Evolutionary conservation across 1,140 invertebrate genomes (phyloP).

Genomic region (Daktulosphaira vitifoliae): DNA sequence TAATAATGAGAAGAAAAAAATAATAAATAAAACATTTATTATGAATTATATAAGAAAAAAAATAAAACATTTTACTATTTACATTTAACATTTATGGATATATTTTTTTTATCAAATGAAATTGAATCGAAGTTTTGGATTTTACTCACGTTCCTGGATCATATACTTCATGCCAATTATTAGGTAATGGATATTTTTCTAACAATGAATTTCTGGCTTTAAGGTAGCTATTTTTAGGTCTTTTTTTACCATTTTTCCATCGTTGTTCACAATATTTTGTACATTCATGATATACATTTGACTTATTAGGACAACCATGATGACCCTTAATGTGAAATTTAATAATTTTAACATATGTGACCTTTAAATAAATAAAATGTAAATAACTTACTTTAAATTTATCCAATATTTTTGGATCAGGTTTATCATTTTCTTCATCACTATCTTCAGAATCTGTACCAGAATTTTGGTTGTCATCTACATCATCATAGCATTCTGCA

Average conservation of each 20-base stretch:
- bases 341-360: too few species aligned
- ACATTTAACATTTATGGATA: too few species aligned
- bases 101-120: too few species aligned
- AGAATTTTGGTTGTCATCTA: conserved; percentile 31
- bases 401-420: conserved; percentile 22
- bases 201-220: conserved; percentile 65
- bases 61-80: too few species aligned
- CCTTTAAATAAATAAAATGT: conserved; percentile 44
- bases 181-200: conserved; percentile 82
- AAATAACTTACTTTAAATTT: conserved; percentile 44
- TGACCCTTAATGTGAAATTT: conserved; percentile 48
- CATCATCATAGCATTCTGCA: conserved; percentile 40
- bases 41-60: too few species aligned
- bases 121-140: too few species aligned
- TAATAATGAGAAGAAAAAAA: too few species aligned
- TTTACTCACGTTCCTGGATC: conserved; percentile 69
- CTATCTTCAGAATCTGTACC: conserved; percentile 26
- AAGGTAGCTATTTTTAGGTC: conserved; percentile 66
- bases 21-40: too few species aligned
- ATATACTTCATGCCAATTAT: conserved; percentile 87
- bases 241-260: conserved; percentile 68
- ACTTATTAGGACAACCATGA: conserved; percentile 89
- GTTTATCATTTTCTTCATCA: conserved; percentile 34
- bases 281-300: conserved; percentile 91
- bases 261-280: conserved; percentile 75